Evolutionary conservation across 2,797 vertebrate genomes (phyloP).

Genomic region (Oryzias sinensis): DNA sequence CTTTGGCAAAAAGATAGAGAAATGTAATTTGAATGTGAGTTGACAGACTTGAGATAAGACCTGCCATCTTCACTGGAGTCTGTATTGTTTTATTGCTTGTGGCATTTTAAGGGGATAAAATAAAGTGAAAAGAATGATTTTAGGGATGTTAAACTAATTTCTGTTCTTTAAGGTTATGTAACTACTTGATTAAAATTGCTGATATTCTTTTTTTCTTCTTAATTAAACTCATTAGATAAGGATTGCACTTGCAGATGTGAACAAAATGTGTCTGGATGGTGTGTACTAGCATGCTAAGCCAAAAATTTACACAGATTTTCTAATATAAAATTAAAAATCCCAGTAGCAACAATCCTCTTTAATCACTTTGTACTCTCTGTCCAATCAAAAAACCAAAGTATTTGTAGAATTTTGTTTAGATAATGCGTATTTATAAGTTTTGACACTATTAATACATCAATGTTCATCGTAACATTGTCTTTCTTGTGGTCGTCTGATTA

Average conservation of each 20-base stretch:
- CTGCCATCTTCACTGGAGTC: not conserved
- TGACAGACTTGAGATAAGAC: conserved; percentile 3
- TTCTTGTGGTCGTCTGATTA: not conserved
- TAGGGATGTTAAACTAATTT: not conserved
- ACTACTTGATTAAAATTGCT: conserved; percentile 7
- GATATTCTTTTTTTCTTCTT: not conserved
- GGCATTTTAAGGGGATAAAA: conserved; percentile 4
- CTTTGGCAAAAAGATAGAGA: too few species aligned
- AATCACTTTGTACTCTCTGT: conserved; percentile 66
- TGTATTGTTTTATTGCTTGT: conserved; percentile 5
- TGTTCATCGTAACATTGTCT: conserved; percentile 45
- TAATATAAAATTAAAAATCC: conserved; percentile 62
- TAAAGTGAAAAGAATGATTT: not conserved
- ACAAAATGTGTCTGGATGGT: conserved; percentile 18
- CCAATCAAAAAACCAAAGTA: conserved; percentile 60
- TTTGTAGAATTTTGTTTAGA: conserved; percentile 58
- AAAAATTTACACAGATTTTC: conserved; percentile 35
- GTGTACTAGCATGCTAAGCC: conserved; percentile 11
- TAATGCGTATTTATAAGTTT: not conserved
- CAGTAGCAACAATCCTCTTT: conserved; percentile 66
- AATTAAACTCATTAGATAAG: conserved; percentile 15
- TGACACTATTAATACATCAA: too few species aligned
- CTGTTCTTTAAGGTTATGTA: not conserved
- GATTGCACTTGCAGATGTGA: conserved; percentile 15
- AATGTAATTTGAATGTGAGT: too few species aligned